Evolutionary conservation across 2,888 invertebrate genomes (phyloP).

Genomic region (Carterocephalus palaemon): DNA sequence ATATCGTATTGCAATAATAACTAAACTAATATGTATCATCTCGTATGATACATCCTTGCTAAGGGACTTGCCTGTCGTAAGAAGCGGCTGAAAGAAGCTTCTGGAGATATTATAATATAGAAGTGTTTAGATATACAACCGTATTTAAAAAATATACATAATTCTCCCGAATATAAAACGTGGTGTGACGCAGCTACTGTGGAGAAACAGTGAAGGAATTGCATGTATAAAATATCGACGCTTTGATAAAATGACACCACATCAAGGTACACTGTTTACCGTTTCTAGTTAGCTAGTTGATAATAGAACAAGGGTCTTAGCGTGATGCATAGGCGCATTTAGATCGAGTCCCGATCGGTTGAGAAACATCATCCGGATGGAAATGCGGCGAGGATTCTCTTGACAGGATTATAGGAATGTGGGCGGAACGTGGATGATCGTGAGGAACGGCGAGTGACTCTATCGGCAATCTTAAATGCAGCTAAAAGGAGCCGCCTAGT

Average conservation of each 20-base stretch:
- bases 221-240: no score
- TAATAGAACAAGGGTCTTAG: conserved; percentile 10
- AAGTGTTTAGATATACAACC: background rate
- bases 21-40: no score
- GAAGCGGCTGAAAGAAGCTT: no score
- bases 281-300: background rate
- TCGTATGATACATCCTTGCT: no score
- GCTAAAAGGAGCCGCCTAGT: conserved; percentile 18
- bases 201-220: no score
- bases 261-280: no score
- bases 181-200: no score
- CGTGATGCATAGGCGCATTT: conserved; percentile 38
- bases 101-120: no score
- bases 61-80: no score
- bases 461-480: conserved; percentile 21
- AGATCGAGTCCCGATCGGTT: conserved; percentile 32
- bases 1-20: no score
- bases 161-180: conserved; percentile 11
- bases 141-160: background rate
- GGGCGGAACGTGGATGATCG: conserved; percentile 20
- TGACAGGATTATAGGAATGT: conserved; percentile 22
- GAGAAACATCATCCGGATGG: conserved; percentile 30
- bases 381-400: conserved; percentile 27
- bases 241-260: no score
- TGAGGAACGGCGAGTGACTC: conserved; percentile 21